These are phyloP conservation scores for Idaea aversata DNA, from an alignment of 2,888 invertebrate genomes.

Conservation along the genomic window DNA sequence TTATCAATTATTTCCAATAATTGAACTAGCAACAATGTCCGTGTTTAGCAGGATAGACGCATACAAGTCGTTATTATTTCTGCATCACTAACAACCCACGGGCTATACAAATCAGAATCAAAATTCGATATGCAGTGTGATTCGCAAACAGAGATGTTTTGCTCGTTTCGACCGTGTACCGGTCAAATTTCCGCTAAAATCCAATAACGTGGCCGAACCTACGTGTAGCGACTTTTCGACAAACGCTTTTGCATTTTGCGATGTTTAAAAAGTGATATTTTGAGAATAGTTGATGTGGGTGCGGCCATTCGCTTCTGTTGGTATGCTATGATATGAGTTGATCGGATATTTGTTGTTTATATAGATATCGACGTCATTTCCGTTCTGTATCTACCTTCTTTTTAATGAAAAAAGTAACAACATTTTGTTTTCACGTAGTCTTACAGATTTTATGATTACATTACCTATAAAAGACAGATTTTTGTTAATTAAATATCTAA, in stretches of 20 bases:
- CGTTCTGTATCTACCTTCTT: neutral
- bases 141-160: conserved; percentile 58
- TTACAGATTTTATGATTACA: no score
- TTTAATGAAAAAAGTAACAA: no score
- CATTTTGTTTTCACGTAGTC: no score
- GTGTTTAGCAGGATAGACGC: neutral
- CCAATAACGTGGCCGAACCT: conserved; percentile 58
- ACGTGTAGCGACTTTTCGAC: conserved; percentile 36
- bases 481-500: neutral
- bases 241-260: conserved; percentile 29
- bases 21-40: conserved; percentile 2
- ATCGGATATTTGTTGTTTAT: conserved; percentile 6
- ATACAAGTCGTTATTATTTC: conserved; percentile 20
- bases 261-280: conserved; percentile 28
- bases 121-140: conserved; percentile 68
- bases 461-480: neutral
- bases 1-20: neutral
- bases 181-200: conserved; percentile 73
- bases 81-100: conserved; percentile 19
- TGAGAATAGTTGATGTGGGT: conserved; percentile 21
- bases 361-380: conserved; percentile 3
- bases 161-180: conserved; percentile 49
- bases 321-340: conserved; percentile 11
- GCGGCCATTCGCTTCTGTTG: conserved; percentile 20
- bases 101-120: conserved; percentile 65